Base-by-base conservation (phyloP, 2,888 invertebrate genomes). In the Rambutsinella grinnellia region DNA sequence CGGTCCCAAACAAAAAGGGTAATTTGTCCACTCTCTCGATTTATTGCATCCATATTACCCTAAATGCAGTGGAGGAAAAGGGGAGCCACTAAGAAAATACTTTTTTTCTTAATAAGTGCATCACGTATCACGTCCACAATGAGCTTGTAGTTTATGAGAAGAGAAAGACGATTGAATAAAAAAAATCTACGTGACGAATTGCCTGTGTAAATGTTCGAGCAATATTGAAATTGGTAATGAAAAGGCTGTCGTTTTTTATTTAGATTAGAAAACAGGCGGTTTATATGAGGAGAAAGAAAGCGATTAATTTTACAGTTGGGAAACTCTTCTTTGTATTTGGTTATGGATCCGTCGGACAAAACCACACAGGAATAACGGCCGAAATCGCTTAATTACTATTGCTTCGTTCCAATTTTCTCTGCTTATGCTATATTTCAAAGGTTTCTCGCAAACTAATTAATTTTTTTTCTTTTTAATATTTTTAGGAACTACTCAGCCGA, bases 401-500 rank as follows among this genome's bases (percentile, higher is more conserved):
- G 13, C 51, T 17, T 51, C 51, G 17, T 13, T 17, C 17, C 51
- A 13, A n/a, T n/a, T n/a, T n/a, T n/a, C n/a, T n/a, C n/a, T n/a
- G n/a, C n/a, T n/a, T n/a, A n/a, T n/a, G n/a, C n/a, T n/a, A 15
- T 51, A 10, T n/a, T 1, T 17, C 28, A 60, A 28, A 58, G 24
- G 61, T 70, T 62, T 70, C 56, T 70, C 46, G 62, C 28, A 70
- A 62, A 62, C 21, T 62, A 54, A 61, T 56, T 70, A 36, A 61
- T 44, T 23, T 58, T 53, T 68, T 49, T 60, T 51, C 49, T 60
- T 24, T 68, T 15, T 49, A 28, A 1, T 51, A 17, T 60, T 80
- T 81, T 1, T 76, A 83, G 83, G 81, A 81, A 28, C 65, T 83
- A 66, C 70, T 83, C 54, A 76, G 70, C 51, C 80, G 80, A 68